Percentiles rank a stretch among this genome's conserved stretches.
Conservation (phyloP, 2,113 vertebrate genomes). For the Girardinichthys multiradiatus region DNA sequence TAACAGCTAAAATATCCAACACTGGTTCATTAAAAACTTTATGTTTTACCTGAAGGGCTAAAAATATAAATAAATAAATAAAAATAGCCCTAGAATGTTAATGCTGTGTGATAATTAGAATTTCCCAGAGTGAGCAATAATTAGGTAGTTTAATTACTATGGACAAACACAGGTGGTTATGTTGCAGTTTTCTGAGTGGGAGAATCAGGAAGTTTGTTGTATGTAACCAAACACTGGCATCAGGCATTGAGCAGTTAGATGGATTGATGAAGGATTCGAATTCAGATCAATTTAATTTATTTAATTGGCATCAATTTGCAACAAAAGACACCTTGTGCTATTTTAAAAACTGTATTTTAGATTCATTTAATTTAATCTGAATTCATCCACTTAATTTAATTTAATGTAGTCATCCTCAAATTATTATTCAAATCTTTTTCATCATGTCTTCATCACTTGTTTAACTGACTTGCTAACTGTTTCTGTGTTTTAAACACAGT, state of each 20-base stretch:
- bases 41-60: not conserved
- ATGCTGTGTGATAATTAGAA: not conserved
- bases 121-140: not conserved
- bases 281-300: not conserved
- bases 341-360: not conserved
- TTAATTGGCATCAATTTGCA: not conserved
- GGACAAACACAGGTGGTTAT: not conserved
- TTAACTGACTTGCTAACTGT: not conserved
- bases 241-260: not conserved
- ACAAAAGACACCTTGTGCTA: not conserved
- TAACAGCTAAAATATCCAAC: not conserved
- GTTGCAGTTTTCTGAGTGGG: not conserved
- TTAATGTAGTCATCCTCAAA: not conserved
- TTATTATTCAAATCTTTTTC: not conserved
- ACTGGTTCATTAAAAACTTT: not conserved
- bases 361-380: not conserved
- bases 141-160: not conserved
- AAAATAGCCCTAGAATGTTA: too few relatives aligned
- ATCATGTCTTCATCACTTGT: not conserved
- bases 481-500: not conserved
- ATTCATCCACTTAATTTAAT: not conserved
- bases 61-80: not conserved
- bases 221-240: not conserved
- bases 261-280: not conserved
- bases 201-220: not conserved